phyloP scores from a whole-genome alignment of 2,888 invertebrate species.

The Drosophila atroscutellata region DNA sequence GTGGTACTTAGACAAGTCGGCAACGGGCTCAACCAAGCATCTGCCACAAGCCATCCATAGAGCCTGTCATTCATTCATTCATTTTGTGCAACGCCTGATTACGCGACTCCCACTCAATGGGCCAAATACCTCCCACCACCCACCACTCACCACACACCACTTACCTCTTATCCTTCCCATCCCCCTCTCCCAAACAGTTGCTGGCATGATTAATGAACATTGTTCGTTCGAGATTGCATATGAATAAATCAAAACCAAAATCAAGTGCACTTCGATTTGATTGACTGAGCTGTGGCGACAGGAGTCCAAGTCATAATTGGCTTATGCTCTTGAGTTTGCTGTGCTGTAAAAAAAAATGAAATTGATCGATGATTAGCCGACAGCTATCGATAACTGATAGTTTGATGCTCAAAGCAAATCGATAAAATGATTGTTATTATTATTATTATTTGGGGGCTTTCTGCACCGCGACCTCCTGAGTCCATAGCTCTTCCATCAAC shows the following conservation, averaged over 20 bases:
- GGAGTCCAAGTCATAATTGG: constrained; percentile 7
- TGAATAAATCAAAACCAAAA: neutral
- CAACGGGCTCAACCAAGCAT: constrained; percentile 8
- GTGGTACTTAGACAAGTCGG: constrained; percentile 23
- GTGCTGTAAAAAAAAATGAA: neutral
- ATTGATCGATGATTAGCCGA: neutral
- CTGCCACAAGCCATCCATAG: neutral
- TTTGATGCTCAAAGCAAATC: neutral
- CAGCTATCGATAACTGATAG: neutral
- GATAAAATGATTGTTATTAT: neutral
- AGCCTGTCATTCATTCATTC: constrained; percentile 24
- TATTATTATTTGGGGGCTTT: neutral
- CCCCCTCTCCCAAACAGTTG: neutral
- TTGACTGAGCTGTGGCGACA: neutral
- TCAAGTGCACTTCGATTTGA: constrained; percentile 46
- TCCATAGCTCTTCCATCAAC: neutral
- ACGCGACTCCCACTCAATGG: constrained; percentile 53
- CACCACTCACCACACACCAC: neutral
- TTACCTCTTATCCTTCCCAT: neutral
- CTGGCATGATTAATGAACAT: neutral
- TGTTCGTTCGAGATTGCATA: neutral
- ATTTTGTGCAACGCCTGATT: constrained; percentile 51
- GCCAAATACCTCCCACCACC: neutral
- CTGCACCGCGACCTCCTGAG: neutral
- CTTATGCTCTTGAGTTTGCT: neutral